phyloP scores from a whole-genome alignment of 2,113 vertebrate genomes.

The Eidolon helvum region DNA sequence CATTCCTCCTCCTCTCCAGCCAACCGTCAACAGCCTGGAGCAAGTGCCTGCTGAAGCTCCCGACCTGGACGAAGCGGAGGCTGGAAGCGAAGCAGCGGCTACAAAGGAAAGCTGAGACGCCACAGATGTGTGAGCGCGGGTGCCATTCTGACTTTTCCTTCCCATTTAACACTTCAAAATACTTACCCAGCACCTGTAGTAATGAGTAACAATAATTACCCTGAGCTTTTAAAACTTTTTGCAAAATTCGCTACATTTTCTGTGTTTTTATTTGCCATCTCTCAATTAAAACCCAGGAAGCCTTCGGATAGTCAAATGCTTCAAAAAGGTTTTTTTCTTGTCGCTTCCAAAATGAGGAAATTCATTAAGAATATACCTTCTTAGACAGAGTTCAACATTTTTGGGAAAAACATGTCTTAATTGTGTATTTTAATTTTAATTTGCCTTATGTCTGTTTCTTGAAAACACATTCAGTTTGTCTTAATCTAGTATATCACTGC shows the following conservation, averaged over 20 bases:
- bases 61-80: neutral
- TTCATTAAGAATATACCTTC: neutral
- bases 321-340: neutral
- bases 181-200: neutral
- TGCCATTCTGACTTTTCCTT: neutral
- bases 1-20: neutral
- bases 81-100: no score
- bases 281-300: neutral
- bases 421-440: neutral
- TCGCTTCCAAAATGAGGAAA: neutral
- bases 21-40: neutral
- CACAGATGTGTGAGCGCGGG: neutral
- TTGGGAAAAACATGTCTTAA: neutral
- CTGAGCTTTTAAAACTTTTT: neutral
- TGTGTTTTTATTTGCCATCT: neutral
- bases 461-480: neutral
- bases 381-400: neutral
- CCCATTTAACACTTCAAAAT: neutral
- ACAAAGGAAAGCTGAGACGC: accelerated
- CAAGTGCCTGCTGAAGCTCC: neutral
- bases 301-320: neutral
- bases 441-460: neutral
- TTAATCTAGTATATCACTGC: neutral
- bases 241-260: neutral
- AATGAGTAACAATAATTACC: neutral